Evolutionary conservation across 2,888 invertebrate species (phyloP).

Genomic region (Apodemia hepburni): DNA sequence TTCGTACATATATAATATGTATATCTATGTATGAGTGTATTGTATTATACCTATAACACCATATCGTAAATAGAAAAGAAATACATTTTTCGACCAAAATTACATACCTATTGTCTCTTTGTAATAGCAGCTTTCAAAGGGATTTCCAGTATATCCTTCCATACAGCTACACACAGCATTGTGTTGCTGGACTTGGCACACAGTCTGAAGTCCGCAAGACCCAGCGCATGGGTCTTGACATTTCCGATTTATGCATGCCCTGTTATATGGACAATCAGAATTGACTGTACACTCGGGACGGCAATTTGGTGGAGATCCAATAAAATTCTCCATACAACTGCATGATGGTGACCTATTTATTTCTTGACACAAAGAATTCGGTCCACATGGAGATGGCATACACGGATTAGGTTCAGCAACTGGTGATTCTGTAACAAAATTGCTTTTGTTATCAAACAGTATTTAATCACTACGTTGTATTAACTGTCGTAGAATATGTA

Average conservation of each 20-base stretch:
- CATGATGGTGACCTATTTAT: slow-evolving; percentile 82
- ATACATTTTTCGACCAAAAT: not conserved
- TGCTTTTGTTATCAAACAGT: not conserved
- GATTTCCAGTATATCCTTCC: slow-evolving; percentile 88
- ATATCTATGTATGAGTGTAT: too few relatives aligned
- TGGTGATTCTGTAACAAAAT: slow-evolving; percentile 42
- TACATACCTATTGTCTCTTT: slow-evolving; percentile 55
- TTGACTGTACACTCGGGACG: slow-evolving; percentile 87
- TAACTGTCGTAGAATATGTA: not conserved
- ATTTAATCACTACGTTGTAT: too few relatives aligned
- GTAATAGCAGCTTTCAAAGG: slow-evolving; percentile 83
- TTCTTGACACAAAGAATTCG: slow-evolving; percentile 84
- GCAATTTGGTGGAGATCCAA: slow-evolving; percentile 86
- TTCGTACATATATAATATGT: too few relatives aligned
- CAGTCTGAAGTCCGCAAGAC: slow-evolving; percentile 86
- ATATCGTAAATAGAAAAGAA: too few relatives aligned
- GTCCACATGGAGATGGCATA: slow-evolving; percentile 87
- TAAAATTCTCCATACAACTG: slow-evolving; percentile 82
- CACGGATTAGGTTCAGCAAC: slow-evolving; percentile 81
- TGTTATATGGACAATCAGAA: slow-evolving; percentile 86
- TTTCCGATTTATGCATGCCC: slow-evolving; percentile 88
- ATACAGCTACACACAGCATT: slow-evolving; percentile 88
- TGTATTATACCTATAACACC: too few relatives aligned
- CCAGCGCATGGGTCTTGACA: slow-evolving; percentile 90
- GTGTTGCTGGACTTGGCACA: slow-evolving; percentile 88